Conservation (phyloP, 2,888 invertebrate genomes). For the Cactoblastis cactorum region DNA sequence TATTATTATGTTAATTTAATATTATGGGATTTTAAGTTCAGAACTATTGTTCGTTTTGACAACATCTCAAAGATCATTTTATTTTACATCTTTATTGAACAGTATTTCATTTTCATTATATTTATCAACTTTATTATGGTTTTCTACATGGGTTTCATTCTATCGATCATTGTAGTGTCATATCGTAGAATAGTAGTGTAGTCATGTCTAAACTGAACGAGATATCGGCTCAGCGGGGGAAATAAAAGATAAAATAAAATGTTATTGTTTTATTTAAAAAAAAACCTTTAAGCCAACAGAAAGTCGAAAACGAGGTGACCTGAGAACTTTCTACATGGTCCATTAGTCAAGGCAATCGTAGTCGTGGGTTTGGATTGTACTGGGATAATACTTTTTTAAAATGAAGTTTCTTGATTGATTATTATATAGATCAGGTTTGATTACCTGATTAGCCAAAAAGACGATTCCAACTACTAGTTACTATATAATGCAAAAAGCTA, state of each 20-base stretch:
- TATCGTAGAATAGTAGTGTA: neutral
- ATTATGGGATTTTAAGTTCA: neutral
- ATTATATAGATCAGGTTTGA: no score
- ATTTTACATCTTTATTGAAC: neutral
- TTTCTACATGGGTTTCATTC: neutral
- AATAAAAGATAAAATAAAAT: slow-evolving; percentile 1
- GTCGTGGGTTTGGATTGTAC: no score
- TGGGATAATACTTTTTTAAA: no score
- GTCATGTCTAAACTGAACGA: slow-evolving; percentile 8
- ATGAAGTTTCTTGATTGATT: no score
- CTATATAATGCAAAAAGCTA: no score
- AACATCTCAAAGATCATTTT: neutral
- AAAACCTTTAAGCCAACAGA: no score
- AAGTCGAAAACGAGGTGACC: no score
- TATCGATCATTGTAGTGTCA: neutral
- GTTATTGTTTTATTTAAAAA: neutral
- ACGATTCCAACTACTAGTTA: no score
- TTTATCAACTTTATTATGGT: neutral
- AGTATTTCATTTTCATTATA: neutral
- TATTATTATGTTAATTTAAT: neutral
- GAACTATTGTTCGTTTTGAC: neutral
- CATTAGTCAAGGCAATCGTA: no score
- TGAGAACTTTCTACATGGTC: no score
- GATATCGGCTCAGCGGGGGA: slow-evolving; percentile 10
- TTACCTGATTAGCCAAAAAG: no score